Percentiles rank a stretch among this genome's conserved stretches.
Evolutionary conservation across 2,888 invertebrate genomes (phyloP).

Genomic region (Tiphia femorata): DNA sequence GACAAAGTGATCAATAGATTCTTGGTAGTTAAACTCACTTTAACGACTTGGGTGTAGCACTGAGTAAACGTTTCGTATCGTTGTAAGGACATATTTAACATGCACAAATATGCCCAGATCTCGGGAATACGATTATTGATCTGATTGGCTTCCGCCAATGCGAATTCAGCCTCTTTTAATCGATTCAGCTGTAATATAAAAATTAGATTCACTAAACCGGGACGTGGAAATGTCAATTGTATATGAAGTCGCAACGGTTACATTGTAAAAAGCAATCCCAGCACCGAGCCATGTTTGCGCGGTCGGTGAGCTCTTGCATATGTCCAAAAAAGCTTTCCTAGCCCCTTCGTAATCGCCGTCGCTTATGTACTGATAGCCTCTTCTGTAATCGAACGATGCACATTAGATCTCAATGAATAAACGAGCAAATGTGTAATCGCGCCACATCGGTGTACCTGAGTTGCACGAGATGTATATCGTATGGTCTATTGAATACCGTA

Average conservation of each 20-base stretch:
- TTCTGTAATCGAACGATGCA: no score
- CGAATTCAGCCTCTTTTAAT: slow-evolving; percentile 48
- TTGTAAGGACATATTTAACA: slow-evolving; percentile 50
- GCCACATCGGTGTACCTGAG: slow-evolving; percentile 41
- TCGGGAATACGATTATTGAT: slow-evolving; percentile 48
- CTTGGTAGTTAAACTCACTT: slow-evolving; percentile 12
- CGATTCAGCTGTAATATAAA: slow-evolving; percentile 31
- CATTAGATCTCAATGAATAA: no score
- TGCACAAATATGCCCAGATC: slow-evolving; percentile 55
- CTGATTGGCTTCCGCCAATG: slow-evolving; percentile 53
- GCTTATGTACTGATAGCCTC: no score
- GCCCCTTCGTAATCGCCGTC: slow-evolving; percentile 44
- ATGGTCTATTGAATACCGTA: slow-evolving; percentile 49
- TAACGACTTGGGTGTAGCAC: slow-evolving; percentile 53
- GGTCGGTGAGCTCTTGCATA: slow-evolving; percentile 45
- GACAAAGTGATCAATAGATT: no score
- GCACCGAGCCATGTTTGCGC: slow-evolving; percentile 52
- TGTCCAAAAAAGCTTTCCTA: slow-evolving; percentile 42
- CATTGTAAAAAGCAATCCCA: slow-evolving; percentile 50
- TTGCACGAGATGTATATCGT: slow-evolving; percentile 49
- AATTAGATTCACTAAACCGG: neutral
- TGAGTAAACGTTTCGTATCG: slow-evolving; percentile 55
- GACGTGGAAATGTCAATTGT: neutral
- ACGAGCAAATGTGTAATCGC: no score
- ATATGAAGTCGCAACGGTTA: slow-evolving; percentile 17